phyloP scores from a whole-genome alignment of 2,797 vertebrate genomes.

The Gymnothorax reevesii region DNA sequence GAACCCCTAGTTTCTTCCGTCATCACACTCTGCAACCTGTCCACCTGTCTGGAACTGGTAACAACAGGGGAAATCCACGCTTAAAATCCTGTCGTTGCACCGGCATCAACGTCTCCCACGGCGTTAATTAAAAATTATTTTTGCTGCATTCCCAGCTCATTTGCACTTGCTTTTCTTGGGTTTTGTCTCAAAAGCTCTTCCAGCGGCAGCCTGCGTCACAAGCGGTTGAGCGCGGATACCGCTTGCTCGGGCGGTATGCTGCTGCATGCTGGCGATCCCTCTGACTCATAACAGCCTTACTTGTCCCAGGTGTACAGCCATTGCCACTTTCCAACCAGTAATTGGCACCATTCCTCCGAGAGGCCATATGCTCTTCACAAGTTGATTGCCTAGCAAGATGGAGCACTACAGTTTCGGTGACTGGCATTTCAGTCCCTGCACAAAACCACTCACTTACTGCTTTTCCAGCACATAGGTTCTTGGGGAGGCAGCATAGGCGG shows the following conservation, averaged over 20 bases:
- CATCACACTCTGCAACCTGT: not conserved
- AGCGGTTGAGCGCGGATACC: slow-evolving; percentile 8
- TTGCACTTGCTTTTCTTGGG: slow-evolving; percentile 33
- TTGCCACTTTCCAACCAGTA: slow-evolving; percentile 32
- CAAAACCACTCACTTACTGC: not conserved
- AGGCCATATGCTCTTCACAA: slow-evolving; percentile 1
- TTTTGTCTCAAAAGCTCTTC: slow-evolving; percentile 29
- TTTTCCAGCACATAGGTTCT: not conserved
- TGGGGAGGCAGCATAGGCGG: not conserved
- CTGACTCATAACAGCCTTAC: not conserved
- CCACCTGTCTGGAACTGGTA: slow-evolving; percentile 14
- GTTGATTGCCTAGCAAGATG: not conserved
- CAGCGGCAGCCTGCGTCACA: slow-evolving; percentile 45
- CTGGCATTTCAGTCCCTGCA: not conserved
- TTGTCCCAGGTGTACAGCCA: not conserved
- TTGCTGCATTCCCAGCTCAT: slow-evolving; percentile 41
- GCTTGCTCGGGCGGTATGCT: not conserved
- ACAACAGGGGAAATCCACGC: not conserved
- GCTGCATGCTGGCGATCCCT: not conserved
- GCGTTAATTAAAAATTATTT: slow-evolving; percentile 63
- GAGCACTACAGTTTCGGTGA: not conserved
- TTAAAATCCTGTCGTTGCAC: not conserved
- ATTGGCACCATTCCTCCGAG: slow-evolving; percentile 20
- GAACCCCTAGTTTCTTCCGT: not conserved
- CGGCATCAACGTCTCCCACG: slow-evolving; percentile 49